Conservation (phyloP, 2,888 invertebrate genomes). For the Imbricaverruca yamaguchii region DNA sequence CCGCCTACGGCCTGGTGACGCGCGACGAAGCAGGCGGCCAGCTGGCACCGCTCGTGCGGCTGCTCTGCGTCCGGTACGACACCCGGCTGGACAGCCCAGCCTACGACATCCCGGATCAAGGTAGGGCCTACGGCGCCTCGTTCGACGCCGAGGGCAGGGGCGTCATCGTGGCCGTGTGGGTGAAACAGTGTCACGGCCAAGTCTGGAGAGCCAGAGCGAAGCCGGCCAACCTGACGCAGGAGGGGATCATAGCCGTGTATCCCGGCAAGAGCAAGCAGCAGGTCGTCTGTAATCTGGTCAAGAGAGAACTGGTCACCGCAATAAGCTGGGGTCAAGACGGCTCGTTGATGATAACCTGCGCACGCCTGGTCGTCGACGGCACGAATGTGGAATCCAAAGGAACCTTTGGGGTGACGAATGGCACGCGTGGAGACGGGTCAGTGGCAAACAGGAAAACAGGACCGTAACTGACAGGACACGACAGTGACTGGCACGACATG, state of each 20-base stretch:
- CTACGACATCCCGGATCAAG: too few relatives aligned
- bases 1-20: neutral
- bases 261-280: neutral
- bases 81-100: neutral
- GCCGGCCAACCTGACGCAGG: too few relatives aligned
- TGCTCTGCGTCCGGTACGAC: neutral
- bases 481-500: too few relatives aligned
- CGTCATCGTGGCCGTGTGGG: too few relatives aligned
- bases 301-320: neutral
- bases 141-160: too few relatives aligned
- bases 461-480: too few relatives aligned
- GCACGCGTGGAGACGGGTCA: neutral
- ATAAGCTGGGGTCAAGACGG: neutral
- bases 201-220: too few relatives aligned
- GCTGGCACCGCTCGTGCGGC: neutral
- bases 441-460: neutral
- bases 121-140: too few relatives aligned
- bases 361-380: neutral
- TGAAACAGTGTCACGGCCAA: too few relatives aligned
- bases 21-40: neutral
- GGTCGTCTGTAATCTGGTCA: neutral
- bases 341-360: neutral
- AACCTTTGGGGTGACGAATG: too few relatives aligned
- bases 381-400: too few relatives aligned
- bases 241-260: too few relatives aligned